phyloP scores from a whole-genome alignment of 2,113 vertebrate species.

The Solea solea region DNA sequence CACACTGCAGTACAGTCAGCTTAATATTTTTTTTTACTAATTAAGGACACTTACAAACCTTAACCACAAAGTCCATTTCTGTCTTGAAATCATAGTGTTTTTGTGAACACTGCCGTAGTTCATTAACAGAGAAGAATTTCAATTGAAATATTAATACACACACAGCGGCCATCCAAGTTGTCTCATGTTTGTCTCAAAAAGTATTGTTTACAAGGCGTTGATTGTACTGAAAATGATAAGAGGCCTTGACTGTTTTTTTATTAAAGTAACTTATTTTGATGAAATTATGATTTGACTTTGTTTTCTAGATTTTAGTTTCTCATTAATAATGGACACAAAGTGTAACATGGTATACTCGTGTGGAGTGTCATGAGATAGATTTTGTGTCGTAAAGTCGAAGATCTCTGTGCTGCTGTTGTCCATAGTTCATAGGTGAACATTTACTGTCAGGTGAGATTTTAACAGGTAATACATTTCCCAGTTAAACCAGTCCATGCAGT shows the following conservation, averaged over 20 bases:
- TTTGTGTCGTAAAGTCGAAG: too few species aligned
- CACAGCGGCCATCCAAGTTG: neutral
- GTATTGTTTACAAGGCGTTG: neutral
- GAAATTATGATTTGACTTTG: neutral
- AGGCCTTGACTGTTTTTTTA: slow-evolving; percentile 23
- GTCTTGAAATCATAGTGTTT: neutral
- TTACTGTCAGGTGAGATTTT: neutral
- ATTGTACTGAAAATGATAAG: slow-evolving; percentile 7
- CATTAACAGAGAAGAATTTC: neutral
- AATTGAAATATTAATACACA: neutral
- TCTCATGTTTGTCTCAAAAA: neutral
- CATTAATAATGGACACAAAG: neutral
- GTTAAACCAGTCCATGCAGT: too few species aligned
- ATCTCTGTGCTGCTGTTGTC: too few species aligned
- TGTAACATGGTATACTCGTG: neutral
- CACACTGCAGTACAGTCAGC: slow-evolving; percentile 36
- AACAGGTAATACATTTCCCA: neutral
- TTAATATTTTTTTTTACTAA: slow-evolving; percentile 37
- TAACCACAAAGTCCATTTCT: neutral
- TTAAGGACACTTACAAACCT: neutral
- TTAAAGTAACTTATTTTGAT: slow-evolving; percentile 38
- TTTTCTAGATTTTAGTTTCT: slow-evolving; percentile 3
- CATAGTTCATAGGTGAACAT: too few species aligned
- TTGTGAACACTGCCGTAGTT: neutral
- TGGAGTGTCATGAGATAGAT: neutral